Conservation (phyloP, 2,113 vertebrate genomes). For the Zosterops hypoxanthus region DNA sequence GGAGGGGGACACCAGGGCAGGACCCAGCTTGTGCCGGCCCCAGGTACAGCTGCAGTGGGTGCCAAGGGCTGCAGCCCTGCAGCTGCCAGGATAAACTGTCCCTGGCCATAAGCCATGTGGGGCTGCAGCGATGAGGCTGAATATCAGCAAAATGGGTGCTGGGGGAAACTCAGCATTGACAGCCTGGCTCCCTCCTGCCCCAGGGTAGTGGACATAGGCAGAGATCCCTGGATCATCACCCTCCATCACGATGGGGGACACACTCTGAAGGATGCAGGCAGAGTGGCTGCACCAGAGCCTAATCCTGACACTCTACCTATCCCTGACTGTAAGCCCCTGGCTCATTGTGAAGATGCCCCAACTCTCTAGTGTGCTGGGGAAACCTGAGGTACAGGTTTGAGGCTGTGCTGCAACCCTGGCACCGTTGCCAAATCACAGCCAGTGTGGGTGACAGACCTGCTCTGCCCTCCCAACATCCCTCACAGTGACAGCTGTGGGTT, state of each 20-base stretch:
- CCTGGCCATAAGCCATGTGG: rapidly evolving
- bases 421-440: rapidly evolving
- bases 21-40: rapidly evolving
- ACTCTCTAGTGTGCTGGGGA: neutral
- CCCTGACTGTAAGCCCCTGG: rapidly evolving
- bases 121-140: neutral
- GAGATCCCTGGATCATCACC: neutral
- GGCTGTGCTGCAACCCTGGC: neutral
- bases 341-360: rapidly evolving
- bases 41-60: rapidly evolving
- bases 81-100: neutral
- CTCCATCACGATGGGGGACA: rapidly evolving
- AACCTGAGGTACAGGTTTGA: neutral
- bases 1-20: neutral
- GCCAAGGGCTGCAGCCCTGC: neutral
- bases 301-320: neutral
- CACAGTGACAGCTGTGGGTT: neutral
- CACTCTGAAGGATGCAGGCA: neutral
- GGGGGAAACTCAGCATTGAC: rapidly evolving
- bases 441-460: rapidly evolving
- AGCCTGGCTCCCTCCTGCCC: rapidly evolving
- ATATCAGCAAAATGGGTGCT: rapidly evolving
- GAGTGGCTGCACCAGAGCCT: too few relatives aligned
- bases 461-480: rapidly evolving
- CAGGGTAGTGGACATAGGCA: rapidly evolving